phyloP scores from a whole-genome alignment of 2,888 invertebrate species.

The Allygus modestus region DNA sequence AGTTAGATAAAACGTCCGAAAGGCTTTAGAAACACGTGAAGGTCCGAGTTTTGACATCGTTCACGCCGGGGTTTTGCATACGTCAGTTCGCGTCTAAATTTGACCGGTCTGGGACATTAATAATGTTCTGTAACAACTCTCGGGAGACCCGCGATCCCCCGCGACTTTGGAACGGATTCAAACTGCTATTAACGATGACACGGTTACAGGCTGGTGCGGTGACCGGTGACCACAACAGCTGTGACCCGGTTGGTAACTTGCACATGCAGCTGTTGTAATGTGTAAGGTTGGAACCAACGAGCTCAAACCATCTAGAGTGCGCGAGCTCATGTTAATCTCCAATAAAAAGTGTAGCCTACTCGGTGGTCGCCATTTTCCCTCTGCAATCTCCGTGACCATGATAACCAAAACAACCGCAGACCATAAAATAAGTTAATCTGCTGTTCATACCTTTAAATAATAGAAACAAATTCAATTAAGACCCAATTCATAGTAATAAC shows the following conservation, averaged over 20 bases:
- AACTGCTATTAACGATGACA: slow-evolving; percentile 29
- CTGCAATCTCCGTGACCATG: no score
- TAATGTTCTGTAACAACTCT: slow-evolving; percentile 29
- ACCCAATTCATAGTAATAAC: no score
- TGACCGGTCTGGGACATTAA: slow-evolving; percentile 14
- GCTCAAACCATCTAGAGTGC: no score
- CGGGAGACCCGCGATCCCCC: background rate
- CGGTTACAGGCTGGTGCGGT: slow-evolving; percentile 7
- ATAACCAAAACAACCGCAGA: no score
- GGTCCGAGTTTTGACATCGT: background rate
- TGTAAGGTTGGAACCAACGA: background rate
- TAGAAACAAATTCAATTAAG: no score
- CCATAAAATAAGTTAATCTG: no score
- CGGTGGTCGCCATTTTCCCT: no score
- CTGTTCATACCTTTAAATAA: no score
- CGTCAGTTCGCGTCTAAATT: slow-evolving; percentile 28
- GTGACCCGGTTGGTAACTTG: background rate
- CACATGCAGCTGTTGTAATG: background rate
- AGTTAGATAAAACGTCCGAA: no score
- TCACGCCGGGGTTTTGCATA: background rate
- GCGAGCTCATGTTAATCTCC: no score
- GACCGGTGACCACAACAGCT: background rate
- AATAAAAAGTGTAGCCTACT: no score
- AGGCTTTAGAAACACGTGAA: background rate
- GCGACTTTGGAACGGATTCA: slow-evolving; percentile 4